A percentile compares a stretch with the other conserved stretches of the same genome.
Evolutionary conservation across 2,113 vertebrate species (phyloP).

Genomic region (Mus spicilegus): DNA sequence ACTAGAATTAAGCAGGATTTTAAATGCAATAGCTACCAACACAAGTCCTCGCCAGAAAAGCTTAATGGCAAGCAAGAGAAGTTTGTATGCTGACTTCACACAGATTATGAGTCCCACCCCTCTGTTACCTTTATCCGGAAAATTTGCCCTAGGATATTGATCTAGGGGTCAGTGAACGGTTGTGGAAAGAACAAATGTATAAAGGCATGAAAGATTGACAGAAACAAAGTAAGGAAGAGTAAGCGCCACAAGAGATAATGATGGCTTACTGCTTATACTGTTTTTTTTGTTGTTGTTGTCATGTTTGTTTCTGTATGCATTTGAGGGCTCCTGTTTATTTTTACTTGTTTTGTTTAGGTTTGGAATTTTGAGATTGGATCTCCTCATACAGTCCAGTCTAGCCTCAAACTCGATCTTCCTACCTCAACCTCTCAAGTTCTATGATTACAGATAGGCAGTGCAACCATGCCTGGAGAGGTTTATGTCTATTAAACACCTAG

Average conservation of each 20-base stretch:
- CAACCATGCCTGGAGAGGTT: neutral
- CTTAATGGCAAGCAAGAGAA: neutral
- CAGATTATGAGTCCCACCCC: neutral
- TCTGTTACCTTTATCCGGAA: too few relatives aligned
- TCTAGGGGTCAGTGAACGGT: neutral
- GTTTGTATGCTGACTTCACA: neutral
- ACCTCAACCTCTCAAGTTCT: neutral
- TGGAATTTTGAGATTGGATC: neutral
- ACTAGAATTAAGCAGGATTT: neutral
- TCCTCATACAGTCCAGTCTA: neutral
- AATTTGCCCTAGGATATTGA: neutral
- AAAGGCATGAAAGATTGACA: neutral
- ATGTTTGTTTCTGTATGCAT: neutral
- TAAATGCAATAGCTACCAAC: neutral
- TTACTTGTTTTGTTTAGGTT: neutral
- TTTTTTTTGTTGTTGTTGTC: neutral
- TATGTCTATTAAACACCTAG: neutral
- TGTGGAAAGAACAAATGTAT: neutral
- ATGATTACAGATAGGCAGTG: too few relatives aligned
- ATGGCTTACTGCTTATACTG: neutral
- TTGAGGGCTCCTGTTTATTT: neutral
- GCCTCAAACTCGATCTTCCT: neutral
- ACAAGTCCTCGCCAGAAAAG: neutral
- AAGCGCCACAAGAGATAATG: neutral
- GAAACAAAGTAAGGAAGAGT: neutral